These are phyloP conservation scores for Pharmacophagus antenor DNA, from an alignment of 2,888 invertebrate genomes.

Conservation along the genomic window DNA sequence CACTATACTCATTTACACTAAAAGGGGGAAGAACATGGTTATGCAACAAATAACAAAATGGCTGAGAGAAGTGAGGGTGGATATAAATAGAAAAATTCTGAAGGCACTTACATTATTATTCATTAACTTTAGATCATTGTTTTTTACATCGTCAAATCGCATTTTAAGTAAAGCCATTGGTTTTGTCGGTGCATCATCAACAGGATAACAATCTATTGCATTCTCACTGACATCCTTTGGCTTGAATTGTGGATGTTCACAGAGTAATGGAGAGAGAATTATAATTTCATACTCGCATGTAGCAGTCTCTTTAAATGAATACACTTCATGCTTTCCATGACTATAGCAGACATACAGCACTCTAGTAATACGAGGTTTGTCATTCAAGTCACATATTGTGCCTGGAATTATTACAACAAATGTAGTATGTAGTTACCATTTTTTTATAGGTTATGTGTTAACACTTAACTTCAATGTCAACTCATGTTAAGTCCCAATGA, in stretches of 20 bases:
- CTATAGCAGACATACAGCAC: slow-evolving; percentile 94
- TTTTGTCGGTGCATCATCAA: slow-evolving; percentile 84
- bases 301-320: slow-evolving; percentile 94
- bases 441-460: too few species aligned
- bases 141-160: slow-evolving; percentile 86
- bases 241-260: slow-evolving; percentile 93
- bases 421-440: background rate
- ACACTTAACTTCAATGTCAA: too few species aligned
- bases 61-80: background rate
- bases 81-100: background rate
- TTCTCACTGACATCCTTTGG: slow-evolving; percentile 89
- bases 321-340: slow-evolving; percentile 94
- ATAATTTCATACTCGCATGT: slow-evolving; percentile 97
- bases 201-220: slow-evolving; percentile 86
- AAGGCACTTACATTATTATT: slow-evolving; percentile 57
- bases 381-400: slow-evolving; percentile 94
- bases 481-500: too few species aligned
- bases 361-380: slow-evolving; percentile 89
- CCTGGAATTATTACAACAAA: slow-evolving; percentile 45
- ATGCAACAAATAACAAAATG: too few species aligned
- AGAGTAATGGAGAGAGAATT: slow-evolving; percentile 92
- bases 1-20: too few species aligned
- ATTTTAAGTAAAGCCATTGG: slow-evolving; percentile 86
- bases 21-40: too few species aligned
- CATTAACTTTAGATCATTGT: slow-evolving; percentile 79